Percentiles rank a stretch among this genome's conserved stretches.
Conservation (phyloP, 2,888 invertebrate genomes). For the Lymantria monacha region DNA sequence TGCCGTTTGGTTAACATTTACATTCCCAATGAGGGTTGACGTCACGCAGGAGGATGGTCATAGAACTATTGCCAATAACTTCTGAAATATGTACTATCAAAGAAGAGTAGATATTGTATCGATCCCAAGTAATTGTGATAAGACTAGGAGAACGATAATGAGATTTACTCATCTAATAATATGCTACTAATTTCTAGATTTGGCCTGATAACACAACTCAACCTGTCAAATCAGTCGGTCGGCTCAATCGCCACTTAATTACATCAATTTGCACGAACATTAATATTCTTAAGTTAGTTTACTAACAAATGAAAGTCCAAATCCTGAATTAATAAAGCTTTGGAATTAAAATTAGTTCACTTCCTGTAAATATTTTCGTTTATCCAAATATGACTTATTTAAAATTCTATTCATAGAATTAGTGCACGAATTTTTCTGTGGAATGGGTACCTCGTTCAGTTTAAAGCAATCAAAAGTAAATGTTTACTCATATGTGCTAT, state of each 20-base stretch:
- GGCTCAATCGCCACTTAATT: background rate
- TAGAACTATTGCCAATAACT: too few species aligned
- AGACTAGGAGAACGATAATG: too few species aligned
- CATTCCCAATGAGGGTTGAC: too few species aligned
- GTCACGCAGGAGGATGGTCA: too few species aligned
- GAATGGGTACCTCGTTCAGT: conserved; percentile 19
- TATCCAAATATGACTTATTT: conserved; percentile 17
- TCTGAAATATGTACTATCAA: too few species aligned
- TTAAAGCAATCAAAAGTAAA: conserved; percentile 23
- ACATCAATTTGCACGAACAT: background rate
- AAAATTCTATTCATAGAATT: conserved; percentile 17
- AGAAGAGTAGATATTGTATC: too few species aligned
- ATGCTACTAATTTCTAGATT: background rate
- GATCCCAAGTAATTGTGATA: too few species aligned
- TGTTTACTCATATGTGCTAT: conserved; percentile 25
- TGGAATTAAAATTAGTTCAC: conserved; percentile 9
- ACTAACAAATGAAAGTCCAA: conserved; percentile 1
- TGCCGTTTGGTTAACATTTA: too few species aligned
- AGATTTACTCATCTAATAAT: background rate
- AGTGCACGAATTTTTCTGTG: conserved; percentile 13
- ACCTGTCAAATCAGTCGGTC: background rate
- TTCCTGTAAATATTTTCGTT: conserved; percentile 27
- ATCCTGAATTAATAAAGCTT: conserved; percentile 3
- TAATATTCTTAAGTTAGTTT: background rate
- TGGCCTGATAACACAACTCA: background rate